Percentiles rank a stretch among this genome's conserved stretches.
Evolutionary conservation across 1,140 invertebrate species (phyloP).

Genomic region (Agrilus planipennis): DNA sequence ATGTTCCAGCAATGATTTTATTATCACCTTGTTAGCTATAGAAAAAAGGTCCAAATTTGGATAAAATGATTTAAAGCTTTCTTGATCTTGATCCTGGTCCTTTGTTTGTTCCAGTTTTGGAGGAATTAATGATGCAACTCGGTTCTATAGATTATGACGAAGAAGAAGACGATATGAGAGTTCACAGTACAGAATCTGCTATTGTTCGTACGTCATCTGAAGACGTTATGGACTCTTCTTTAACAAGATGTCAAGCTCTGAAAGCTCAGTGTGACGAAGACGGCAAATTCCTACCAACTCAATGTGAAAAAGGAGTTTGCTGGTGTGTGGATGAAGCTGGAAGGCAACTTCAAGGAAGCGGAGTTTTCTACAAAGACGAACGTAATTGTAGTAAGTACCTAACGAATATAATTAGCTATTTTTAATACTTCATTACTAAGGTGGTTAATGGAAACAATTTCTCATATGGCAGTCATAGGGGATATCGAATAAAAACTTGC

Average conservation of each 20-base stretch:
- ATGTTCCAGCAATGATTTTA: too few relatives aligned
- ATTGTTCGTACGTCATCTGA: too few relatives aligned
- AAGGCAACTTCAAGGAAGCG: conserved; percentile 53
- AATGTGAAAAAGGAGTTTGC: conserved; percentile 60
- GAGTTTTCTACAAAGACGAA: conserved; percentile 50
- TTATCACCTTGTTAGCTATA: too few relatives aligned
- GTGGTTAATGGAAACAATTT: too few relatives aligned
- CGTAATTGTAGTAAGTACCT: conserved; percentile 45
- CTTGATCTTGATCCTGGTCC: too few relatives aligned
- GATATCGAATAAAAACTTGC: too few relatives aligned
- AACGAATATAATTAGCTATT: too few relatives aligned
- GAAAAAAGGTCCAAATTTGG: too few relatives aligned
- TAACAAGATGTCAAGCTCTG: conserved; percentile 51
- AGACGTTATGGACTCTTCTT: conserved; percentile 27
- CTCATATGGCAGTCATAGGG: too few relatives aligned
- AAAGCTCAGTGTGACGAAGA: conserved; percentile 47
- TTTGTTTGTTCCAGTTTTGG: conserved; percentile 39
- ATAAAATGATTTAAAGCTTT: too few relatives aligned
- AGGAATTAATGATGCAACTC: conserved; percentile 52
- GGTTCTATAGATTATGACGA: conserved; percentile 34
- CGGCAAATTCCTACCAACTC: conserved; percentile 59
- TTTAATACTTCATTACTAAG: too few relatives aligned
- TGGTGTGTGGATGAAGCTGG: conserved; percentile 83
- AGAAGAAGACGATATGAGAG: conserved; percentile 14
- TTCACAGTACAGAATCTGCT: conserved; percentile 22